These are phyloP conservation scores for Drosophila athabasca DNA, from an alignment of 1,140 invertebrate genomes.

Conservation along the genomic window DNA sequence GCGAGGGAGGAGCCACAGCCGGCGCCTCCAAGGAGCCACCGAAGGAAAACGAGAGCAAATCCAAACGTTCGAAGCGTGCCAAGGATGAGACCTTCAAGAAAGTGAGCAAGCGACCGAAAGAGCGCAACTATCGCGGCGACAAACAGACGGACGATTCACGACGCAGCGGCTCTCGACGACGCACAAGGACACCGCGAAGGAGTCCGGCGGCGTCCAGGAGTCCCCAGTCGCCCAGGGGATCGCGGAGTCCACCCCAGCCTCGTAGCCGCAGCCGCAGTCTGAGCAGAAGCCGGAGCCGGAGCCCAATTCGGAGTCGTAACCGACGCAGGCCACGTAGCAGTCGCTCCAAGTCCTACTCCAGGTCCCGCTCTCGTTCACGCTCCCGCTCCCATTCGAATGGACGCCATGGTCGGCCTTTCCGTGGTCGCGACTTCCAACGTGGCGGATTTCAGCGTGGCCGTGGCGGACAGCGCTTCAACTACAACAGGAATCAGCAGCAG, in stretches of 20 bases:
- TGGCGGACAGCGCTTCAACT: slow-evolving; percentile 48
- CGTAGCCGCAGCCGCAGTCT: slow-evolving; percentile 16
- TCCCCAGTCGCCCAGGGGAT: slow-evolving; percentile 16
- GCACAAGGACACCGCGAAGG: neutral
- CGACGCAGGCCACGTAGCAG: slow-evolving; percentile 48
- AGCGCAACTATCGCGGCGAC: slow-evolving; percentile 91
- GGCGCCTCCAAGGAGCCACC: neutral
- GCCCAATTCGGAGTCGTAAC: slow-evolving; percentile 30
- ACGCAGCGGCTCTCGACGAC: slow-evolving; percentile 36
- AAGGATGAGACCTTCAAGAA: slow-evolving; percentile 89
- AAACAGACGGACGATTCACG: slow-evolving; percentile 63
- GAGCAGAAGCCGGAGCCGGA: slow-evolving; percentile 26
- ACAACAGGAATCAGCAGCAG: slow-evolving; percentile 43
- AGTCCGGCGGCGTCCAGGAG: too few relatives aligned
- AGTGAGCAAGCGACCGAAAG: slow-evolving; percentile 90
- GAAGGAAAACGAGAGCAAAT: slow-evolving; percentile 23
- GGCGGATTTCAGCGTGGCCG: slow-evolving; percentile 37
- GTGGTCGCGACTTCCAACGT: slow-evolving; percentile 39
- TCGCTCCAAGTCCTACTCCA: slow-evolving; percentile 61
- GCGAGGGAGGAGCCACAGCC: slow-evolving; percentile 27
- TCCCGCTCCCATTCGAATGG: slow-evolving; percentile 34
- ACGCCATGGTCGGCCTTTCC: slow-evolving; percentile 25
- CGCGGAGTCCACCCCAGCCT: slow-evolving; percentile 12
- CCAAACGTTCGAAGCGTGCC: slow-evolving; percentile 63
- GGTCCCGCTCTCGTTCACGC: slow-evolving; percentile 46